Evolutionary conservation across 2,888 invertebrate genomes (phyloP).

Genomic region (Steinernema carpocapsae): DNA sequence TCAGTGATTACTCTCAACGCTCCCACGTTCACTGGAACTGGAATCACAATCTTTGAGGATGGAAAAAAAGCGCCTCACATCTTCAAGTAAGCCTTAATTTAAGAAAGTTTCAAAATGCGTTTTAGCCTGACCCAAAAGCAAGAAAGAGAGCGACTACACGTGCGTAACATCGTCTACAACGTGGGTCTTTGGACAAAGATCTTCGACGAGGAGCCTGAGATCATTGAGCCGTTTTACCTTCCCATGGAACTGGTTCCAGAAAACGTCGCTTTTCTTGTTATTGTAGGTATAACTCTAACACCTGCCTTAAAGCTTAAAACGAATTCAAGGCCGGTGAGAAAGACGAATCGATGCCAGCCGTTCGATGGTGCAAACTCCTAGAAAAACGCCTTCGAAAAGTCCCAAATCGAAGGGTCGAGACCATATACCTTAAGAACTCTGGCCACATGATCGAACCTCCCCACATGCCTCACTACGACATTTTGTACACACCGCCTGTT

Average conservation of each 20-base stretch:
- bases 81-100: neutral
- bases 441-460: constrained; percentile 27
- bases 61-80: neutral
- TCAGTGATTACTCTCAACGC: constrained; percentile 3
- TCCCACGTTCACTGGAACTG: neutral
- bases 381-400: neutral
- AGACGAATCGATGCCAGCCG: constrained; percentile 4
- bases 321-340: constrained; percentile 21
- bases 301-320: neutral
- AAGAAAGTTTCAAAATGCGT: neutral
- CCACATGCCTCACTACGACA: neutral
- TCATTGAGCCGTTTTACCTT: constrained; percentile 16
- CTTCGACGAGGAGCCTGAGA: neutral
- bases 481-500: neutral
- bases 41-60: neutral
- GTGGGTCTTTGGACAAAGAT: constrained; percentile 1
- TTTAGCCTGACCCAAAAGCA: neutral
- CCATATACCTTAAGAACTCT: neutral
- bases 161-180: neutral
- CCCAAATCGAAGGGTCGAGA: neutral
- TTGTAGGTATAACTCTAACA: neutral
- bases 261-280: neutral
- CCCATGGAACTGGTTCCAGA: constrained; percentile 5
- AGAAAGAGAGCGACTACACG: neutral
- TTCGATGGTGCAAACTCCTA: neutral